Percentiles rank a stretch among this genome's conserved stretches.
Evolutionary conservation across 2,888 invertebrate genomes (phyloP).

Genomic region (Tupiocoris notatus): DNA sequence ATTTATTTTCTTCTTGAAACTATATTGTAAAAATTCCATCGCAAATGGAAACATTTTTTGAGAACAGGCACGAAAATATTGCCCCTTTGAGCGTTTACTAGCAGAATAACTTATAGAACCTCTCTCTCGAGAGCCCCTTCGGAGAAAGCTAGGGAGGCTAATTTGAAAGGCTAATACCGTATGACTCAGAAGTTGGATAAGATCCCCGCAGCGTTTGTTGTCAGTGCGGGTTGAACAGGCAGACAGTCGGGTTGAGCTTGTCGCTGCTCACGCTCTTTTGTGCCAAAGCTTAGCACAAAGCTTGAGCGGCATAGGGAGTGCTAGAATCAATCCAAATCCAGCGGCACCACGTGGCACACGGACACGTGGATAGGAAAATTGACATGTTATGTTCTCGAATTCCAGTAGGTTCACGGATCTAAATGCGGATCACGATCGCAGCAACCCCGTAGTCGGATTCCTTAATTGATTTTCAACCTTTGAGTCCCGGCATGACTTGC

Average conservation of each 20-base stretch:
- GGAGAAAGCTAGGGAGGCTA: too few relatives aligned
- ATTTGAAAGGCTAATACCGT: neutral
- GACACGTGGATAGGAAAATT: too few relatives aligned
- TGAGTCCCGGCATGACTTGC: too few relatives aligned
- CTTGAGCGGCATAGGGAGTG: neutral
- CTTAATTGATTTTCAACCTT: neutral
- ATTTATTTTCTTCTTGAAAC: too few relatives aligned
- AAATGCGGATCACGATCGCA: neutral
- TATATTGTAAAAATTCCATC: too few relatives aligned
- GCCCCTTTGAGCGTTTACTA: too few relatives aligned
- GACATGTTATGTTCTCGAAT: too few relatives aligned
- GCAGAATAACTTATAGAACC: too few relatives aligned
- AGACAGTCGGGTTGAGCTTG: too few relatives aligned
- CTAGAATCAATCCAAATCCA: neutral
- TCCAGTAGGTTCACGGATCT: neutral
- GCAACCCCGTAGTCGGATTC: neutral
- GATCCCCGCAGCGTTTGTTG: neutral
- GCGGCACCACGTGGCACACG: neutral
- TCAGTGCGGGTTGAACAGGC: too few relatives aligned
- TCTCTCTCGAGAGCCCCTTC: neutral
- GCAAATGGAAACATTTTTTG: too few relatives aligned
- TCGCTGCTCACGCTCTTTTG: neutral
- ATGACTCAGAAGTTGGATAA: neutral
- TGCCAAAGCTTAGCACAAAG: neutral
- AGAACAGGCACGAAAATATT: too few relatives aligned